These are phyloP conservation scores for Prochilodus magdalenae DNA, from an alignment of 2,113 vertebrate species.

Conservation along the genomic window DNA sequence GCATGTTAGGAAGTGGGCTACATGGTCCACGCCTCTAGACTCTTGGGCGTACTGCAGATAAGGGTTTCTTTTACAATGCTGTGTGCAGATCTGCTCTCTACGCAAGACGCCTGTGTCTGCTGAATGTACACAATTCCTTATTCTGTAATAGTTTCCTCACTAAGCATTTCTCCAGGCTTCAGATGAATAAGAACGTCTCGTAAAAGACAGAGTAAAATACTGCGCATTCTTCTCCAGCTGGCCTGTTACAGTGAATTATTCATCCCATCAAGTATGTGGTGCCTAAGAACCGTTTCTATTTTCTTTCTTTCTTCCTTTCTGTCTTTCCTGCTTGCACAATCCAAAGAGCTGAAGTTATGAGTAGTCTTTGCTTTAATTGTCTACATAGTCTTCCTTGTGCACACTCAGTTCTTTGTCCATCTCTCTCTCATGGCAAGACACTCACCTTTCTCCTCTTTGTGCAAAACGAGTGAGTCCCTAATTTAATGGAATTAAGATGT, in stretches of 20 bases:
- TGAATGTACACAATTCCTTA: not conserved
- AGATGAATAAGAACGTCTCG: conserved; percentile 15
- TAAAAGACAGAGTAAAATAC: conserved; percentile 37
- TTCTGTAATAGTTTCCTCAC: conserved; percentile 21
- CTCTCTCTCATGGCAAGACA: no score
- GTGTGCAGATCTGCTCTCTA: not conserved
- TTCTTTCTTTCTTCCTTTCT: conserved; percentile 35
- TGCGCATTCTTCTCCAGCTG: conserved; percentile 36
- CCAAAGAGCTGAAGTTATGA: not conserved
- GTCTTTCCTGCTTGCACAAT: not conserved
- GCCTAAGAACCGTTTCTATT: conserved; percentile 60
- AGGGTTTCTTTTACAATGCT: conserved; percentile 9
- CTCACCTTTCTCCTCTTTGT: no score
- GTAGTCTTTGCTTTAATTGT: not conserved
- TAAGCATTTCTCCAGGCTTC: conserved; percentile 7
- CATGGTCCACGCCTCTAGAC: conserved; percentile 22
- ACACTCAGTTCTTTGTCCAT: no score
- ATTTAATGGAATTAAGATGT: no score
- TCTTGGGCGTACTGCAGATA: conserved; percentile 6
- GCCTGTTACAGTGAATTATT: conserved; percentile 56
- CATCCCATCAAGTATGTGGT: conserved; percentile 58
- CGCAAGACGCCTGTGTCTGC: not conserved
- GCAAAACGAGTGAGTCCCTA: no score
- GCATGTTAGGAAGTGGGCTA: conserved; percentile 45
- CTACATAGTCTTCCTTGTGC: no score